Percentiles rank a stretch among this genome's conserved stretches.
Conservation (phyloP, 2,797 vertebrate species). For the Kryptopterus vitreolus region DNA sequence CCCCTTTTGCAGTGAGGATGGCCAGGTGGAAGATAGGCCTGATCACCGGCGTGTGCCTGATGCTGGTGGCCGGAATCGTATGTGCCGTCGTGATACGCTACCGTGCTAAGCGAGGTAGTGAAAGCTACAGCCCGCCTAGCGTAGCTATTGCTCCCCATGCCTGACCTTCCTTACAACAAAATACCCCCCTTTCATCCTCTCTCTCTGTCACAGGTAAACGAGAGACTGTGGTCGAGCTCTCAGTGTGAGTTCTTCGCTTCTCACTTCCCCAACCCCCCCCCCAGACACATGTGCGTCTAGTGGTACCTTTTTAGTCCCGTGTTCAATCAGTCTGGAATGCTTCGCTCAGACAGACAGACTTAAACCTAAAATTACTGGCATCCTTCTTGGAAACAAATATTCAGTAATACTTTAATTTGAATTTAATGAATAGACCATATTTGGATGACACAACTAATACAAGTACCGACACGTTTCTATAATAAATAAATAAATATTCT, state of each 20-base stretch:
- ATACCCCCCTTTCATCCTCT: slow-evolving; percentile 63
- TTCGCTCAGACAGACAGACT: neutral
- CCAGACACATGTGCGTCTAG: neutral
- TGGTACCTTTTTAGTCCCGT: neutral
- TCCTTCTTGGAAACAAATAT: neutral
- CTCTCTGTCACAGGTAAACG: slow-evolving; percentile 75
- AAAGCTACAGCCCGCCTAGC: slow-evolving; percentile 67
- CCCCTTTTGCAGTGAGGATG: slow-evolving; percentile 63
- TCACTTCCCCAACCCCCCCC: slow-evolving; percentile 5
- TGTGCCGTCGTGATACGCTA: slow-evolving; percentile 57
- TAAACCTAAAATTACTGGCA: neutral
- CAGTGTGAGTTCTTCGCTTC: slow-evolving; percentile 77
- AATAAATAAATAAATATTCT: too few relatives aligned
- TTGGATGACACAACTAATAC: too few relatives aligned
- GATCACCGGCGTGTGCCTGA: slow-evolving; percentile 60
- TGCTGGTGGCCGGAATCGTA: slow-evolving; percentile 53
- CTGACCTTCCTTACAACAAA: slow-evolving; percentile 62
- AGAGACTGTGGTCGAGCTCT: slow-evolving; percentile 70
- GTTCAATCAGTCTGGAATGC: neutral
- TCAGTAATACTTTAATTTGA: neutral
- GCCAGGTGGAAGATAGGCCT: slow-evolving; percentile 72
- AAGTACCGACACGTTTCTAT: neutral
- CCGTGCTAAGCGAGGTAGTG: slow-evolving; percentile 75
- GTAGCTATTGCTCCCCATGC: slow-evolving; percentile 59
- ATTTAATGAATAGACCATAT: neutral